These are phyloP conservation scores for Trachelus troglodyta DNA, from an alignment of 2,888 invertebrate genomes.

Conservation along the genomic window DNA sequence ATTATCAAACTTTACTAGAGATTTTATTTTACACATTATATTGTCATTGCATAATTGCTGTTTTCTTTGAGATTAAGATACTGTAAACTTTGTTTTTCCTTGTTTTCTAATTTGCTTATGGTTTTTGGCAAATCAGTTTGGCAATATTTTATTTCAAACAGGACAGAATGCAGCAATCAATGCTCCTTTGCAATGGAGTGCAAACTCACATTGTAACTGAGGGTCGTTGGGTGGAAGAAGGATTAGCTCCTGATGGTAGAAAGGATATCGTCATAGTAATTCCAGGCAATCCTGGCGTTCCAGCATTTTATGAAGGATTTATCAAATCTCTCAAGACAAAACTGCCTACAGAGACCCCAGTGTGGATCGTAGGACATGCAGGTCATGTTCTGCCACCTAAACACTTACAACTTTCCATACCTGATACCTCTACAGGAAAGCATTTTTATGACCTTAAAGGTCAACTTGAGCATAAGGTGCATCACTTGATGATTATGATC, in stretches of 20 bases:
- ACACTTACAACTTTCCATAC: constrained; percentile 62
- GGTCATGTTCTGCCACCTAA: constrained; percentile 81
- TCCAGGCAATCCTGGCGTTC: constrained; percentile 90
- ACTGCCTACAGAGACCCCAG: constrained; percentile 72
- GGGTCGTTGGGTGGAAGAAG: constrained; percentile 77
- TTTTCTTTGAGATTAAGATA: too few species aligned
- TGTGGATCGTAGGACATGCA: constrained; percentile 85
- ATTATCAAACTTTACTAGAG: too few species aligned
- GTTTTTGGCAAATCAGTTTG: too few species aligned
- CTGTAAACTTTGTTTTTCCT: too few species aligned
- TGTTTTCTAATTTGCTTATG: too few species aligned
- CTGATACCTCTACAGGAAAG: constrained; percentile 55
- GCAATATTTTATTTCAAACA: background rate
- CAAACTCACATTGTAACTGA: constrained; percentile 80
- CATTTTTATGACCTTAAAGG: constrained; percentile 80
- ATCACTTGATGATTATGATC: too few species aligned
- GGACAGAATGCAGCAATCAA: constrained; percentile 66
- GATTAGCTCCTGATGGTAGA: constrained; percentile 66
- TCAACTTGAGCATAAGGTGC: constrained; percentile 82
- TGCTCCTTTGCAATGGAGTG: constrained; percentile 73
- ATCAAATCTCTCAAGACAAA: constrained; percentile 73
- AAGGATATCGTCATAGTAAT: constrained; percentile 79
- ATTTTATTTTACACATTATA: too few species aligned
- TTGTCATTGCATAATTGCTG: too few species aligned
- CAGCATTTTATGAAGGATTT: constrained; percentile 84